Percentiles rank a stretch among this genome's conserved stretches.
These are phyloP conservation scores for Physella acuta DNA, from an alignment of 1,140 invertebrate genomes.

Conservation along the genomic window DNA sequence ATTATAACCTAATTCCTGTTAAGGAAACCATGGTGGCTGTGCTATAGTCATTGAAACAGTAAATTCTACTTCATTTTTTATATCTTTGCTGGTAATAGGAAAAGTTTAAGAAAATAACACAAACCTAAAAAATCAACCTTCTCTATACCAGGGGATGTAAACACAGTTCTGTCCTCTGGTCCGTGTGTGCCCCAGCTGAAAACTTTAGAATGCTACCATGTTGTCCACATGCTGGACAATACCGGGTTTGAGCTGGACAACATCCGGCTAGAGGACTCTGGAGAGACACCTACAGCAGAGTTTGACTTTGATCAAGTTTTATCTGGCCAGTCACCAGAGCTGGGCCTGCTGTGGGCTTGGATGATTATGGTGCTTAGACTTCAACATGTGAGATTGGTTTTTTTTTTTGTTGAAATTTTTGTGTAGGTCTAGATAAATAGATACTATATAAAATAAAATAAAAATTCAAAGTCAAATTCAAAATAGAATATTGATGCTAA, in stretches of 20 bases:
- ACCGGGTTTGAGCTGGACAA: constrained; percentile 23
- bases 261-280: neutral
- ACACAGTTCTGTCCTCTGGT: constrained; percentile 28
- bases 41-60: no score
- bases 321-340: neutral
- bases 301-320: neutral
- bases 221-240: constrained; percentile 28
- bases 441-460: no score
- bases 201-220: constrained; percentile 21
- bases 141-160: constrained; percentile 30
- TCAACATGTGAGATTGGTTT: constrained; percentile 25
- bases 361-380: constrained; percentile 24
- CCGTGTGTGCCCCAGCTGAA: constrained; percentile 18
- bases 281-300: neutral
- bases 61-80: no score
- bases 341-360: constrained; percentile 32
- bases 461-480: neutral
- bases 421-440: neutral
- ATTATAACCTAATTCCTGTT: no score
- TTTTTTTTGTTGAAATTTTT: neutral
- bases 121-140: neutral
- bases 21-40: no score
- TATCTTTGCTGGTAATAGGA: no score
- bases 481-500: neutral
- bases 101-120: neutral